Conservation (phyloP, 2,888 invertebrate genomes). For the Melipona bicolor region DNA sequence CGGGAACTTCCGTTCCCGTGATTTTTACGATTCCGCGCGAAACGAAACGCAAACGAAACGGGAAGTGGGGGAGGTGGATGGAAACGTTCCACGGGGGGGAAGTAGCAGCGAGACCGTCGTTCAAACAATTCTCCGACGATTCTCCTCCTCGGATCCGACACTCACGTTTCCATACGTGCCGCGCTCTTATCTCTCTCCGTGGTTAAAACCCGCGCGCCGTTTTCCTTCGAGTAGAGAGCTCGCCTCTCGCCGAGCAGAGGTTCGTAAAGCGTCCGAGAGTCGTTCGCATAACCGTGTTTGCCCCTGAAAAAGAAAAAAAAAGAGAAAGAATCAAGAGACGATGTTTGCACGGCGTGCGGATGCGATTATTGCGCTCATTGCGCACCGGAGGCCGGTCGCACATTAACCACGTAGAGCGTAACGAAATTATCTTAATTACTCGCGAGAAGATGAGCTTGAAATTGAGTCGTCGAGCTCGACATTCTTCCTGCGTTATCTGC, state of each 20-base stretch:
- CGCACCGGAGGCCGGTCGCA: background rate
- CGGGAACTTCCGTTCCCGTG: conserved; percentile 8
- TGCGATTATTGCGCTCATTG: background rate
- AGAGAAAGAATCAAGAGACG: conserved; percentile 10
- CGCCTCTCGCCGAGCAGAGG: conserved; percentile 80
- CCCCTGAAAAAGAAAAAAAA: conserved; percentile 11
- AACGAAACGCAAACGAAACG: background rate
- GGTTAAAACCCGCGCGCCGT: conserved; percentile 59
- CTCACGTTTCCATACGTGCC: conserved; percentile 59
- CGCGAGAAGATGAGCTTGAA: background rate
- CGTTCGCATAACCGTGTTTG: conserved; percentile 65
- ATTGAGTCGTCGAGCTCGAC: too few relatives aligned
- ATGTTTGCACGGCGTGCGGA: background rate
- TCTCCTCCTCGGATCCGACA: conserved; percentile 1
- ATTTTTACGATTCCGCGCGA: background rate
- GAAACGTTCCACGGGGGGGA: too few relatives aligned
- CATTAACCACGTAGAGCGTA: background rate
- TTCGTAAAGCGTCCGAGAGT: conserved; percentile 78
- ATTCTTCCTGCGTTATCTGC: background rate
- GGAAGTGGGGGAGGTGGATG: too few relatives aligned
- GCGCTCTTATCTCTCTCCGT: conserved; percentile 49
- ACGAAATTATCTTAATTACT: background rate
- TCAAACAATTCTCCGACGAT: conserved; percentile 6
- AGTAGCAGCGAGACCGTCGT: background rate
- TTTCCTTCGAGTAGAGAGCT: conserved; percentile 80